phyloP scores from a whole-genome alignment of 1,140 invertebrate genomes.

The Dryas iulia region DNA sequence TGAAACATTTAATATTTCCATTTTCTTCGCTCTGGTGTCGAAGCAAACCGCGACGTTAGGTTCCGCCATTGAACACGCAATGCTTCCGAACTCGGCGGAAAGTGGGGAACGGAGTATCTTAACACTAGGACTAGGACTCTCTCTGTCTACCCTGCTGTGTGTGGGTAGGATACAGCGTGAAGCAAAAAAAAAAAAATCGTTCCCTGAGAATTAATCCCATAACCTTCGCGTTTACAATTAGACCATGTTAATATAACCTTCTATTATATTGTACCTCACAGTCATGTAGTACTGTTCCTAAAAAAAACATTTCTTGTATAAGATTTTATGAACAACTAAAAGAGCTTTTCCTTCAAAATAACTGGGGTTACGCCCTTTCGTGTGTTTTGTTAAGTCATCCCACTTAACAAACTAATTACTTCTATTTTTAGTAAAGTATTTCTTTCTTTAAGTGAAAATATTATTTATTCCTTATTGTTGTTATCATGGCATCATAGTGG shows the following conservation, averaged over 20 bases:
- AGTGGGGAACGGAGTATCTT: neutral
- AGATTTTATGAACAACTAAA: neutral
- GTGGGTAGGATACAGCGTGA: neutral
- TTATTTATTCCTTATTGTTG: no score
- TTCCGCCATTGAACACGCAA: neutral
- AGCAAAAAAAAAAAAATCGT: neutral
- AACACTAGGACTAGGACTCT: neutral
- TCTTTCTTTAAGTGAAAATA: neutral
- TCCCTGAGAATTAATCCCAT: no score
- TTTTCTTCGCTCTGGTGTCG: no score
- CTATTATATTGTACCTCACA: no score
- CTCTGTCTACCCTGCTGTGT: neutral
- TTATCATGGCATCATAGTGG: no score
- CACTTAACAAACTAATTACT: conserved; percentile 2
- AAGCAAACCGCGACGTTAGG: no score
- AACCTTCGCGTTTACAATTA: no score
- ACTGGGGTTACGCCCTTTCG: neutral
- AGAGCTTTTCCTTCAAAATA: neutral
- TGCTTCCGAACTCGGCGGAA: neutral
- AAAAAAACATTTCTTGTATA: neutral
- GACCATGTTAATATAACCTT: no score
- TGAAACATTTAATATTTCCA: no score
- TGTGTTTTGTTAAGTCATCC: conserved; percentile 2
- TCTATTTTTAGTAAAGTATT: neutral
- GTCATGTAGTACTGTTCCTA: neutral